Percentiles rank a stretch among this genome's conserved stretches.
These are phyloP conservation scores for Pachyrhynchus sulphureomaculatus DNA, from an alignment of 1,140 invertebrate genomes.

Conservation along the genomic window DNA sequence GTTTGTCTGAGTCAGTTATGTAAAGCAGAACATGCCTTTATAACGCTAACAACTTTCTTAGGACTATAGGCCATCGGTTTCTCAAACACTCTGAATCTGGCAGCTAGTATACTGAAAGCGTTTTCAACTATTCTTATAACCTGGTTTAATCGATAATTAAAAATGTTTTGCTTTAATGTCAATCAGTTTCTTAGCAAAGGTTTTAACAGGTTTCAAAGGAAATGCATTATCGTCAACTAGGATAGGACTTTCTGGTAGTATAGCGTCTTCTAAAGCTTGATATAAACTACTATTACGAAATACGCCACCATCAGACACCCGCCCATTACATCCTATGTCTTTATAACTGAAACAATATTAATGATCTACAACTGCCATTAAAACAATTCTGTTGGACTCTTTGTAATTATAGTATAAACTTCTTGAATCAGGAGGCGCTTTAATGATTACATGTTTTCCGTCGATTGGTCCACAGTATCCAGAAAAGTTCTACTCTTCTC, in stretches of 20 bases:
- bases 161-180: constrained; percentile 10
- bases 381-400: constrained; percentile 9
- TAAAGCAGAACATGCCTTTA: constrained; percentile 30
- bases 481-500: constrained; percentile 48
- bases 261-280: constrained; percentile 11
- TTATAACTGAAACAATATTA: constrained; percentile 16
- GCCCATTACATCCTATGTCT: constrained; percentile 15
- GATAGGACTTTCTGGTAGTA: constrained; percentile 15
- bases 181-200: constrained; percentile 12
- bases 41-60: constrained; percentile 17
- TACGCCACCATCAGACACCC: constrained; percentile 13
- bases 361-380: constrained; percentile 20
- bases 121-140: not conserved
- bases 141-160: constrained; percentile 7
- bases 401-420: constrained; percentile 41
- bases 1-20: constrained; percentile 33
- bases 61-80: too few relatives aligned
- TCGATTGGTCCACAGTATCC: constrained; percentile 50
- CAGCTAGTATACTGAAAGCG: too few relatives aligned
- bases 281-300: constrained; percentile 18
- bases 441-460: too few relatives aligned
- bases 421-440: too few relatives aligned
- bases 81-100: too few relatives aligned
- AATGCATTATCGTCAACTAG: constrained; percentile 11
- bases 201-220: constrained; percentile 8